phyloP scores from a whole-genome alignment of 2,797 vertebrate species.

The Rhyacichthys aspro region DNA sequence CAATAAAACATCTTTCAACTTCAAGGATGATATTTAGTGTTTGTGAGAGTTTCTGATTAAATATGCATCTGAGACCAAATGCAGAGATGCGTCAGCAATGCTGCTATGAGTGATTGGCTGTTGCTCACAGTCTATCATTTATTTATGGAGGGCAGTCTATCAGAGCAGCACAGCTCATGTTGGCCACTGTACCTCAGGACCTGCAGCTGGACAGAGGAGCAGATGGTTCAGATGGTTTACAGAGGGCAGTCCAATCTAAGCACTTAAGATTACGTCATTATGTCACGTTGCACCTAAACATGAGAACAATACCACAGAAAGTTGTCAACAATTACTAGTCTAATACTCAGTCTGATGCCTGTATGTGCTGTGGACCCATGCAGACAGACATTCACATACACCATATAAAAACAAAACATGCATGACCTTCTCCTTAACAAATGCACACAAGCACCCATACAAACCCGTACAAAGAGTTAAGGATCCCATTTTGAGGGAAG shows the following conservation, averaged over 20 bases:
- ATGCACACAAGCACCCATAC: slow-evolving; percentile 13
- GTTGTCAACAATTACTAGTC: no score
- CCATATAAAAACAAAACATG: slow-evolving; percentile 19
- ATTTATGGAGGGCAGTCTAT: slow-evolving; percentile 68
- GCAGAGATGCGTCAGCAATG: slow-evolving; percentile 17
- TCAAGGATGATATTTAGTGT: not conserved
- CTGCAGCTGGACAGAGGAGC: slow-evolving; percentile 30
- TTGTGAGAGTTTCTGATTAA: slow-evolving; percentile 18
- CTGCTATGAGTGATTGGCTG: slow-evolving; percentile 41
- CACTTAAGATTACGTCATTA: no score
- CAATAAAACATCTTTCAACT: no score
- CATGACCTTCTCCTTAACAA: slow-evolving; percentile 37
- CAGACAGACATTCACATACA: slow-evolving; percentile 8
- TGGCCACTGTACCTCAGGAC: slow-evolving; percentile 46
- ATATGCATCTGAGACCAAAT: slow-evolving; percentile 46
- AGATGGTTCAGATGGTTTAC: slow-evolving; percentile 13
- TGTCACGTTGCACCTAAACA: slow-evolving; percentile 19
- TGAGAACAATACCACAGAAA: not conserved
- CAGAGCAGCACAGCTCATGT: slow-evolving; percentile 54
- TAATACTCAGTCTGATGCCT: no score
- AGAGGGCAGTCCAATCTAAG: slow-evolving; percentile 29
- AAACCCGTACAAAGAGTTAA: no score
- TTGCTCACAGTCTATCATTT: slow-evolving; percentile 64
- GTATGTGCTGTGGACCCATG: slow-evolving; percentile 5
- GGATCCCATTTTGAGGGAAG: no score